Evolutionary conservation across 2,797 vertebrate genomes (phyloP).

Genomic region (Rhodeus uyekii): DNA sequence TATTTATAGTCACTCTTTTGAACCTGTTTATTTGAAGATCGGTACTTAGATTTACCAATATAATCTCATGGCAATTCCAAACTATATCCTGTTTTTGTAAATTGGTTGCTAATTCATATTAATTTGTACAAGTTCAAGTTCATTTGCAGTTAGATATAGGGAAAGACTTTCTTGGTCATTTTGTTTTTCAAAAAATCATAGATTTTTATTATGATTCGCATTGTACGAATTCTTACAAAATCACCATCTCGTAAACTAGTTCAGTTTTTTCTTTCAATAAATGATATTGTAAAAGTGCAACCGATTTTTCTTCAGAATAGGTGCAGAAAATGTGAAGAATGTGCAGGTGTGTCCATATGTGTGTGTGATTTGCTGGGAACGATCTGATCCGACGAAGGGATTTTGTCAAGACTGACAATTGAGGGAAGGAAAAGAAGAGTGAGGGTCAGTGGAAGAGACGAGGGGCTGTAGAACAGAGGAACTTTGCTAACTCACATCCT

Average conservation of each 20-base stretch:
- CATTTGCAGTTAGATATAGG: background rate
- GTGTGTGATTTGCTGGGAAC: slow-evolving; percentile 2
- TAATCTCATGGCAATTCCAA: background rate
- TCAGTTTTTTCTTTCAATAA: background rate
- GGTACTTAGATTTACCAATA: background rate
- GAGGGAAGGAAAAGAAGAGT: slow-evolving; percentile 44
- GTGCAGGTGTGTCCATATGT: background rate
- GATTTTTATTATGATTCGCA: background rate
- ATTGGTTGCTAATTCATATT: background rate
- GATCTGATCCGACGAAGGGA: slow-evolving; percentile 12
- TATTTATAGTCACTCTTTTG: background rate
- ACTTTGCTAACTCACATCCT: slow-evolving; percentile 38
- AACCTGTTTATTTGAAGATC: background rate
- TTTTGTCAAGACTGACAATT: slow-evolving; percentile 43
- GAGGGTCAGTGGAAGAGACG: slow-evolving; percentile 14
- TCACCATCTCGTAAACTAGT: background rate
- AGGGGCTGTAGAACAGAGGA: slow-evolving; percentile 9
- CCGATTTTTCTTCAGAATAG: background rate
- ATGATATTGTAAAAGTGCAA: background rate
- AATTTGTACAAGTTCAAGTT: background rate
- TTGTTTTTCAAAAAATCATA: background rate
- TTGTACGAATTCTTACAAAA: background rate
- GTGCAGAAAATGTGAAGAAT: background rate
- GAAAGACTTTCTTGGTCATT: background rate
- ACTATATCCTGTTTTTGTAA: no score